A percentile compares a stretch with the other conserved stretches of the same genome.
These are phyloP conservation scores for Xiphorhynchus erythropygius DNA, from an alignment of 2,797 vertebrate genomes.

Conservation along the genomic window DNA sequence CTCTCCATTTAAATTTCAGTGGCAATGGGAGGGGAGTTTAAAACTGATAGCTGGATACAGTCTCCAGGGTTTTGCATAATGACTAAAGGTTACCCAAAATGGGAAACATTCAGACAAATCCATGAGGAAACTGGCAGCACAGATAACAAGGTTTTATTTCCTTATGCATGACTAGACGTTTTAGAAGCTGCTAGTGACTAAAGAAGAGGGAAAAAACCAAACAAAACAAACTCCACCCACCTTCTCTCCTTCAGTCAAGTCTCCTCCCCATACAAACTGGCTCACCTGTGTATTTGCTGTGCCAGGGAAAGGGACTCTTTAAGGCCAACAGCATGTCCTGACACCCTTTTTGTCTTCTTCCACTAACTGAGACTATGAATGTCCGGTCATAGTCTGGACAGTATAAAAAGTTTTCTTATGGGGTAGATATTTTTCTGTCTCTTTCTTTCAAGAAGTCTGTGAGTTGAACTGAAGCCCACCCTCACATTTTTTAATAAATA, in stretches of 20 bases:
- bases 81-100: not conserved
- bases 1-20: not conserved
- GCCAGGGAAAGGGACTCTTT: not conserved
- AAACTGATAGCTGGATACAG: not conserved
- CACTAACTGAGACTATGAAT: not conserved
- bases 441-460: not conserved
- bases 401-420: not conserved
- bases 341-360: not conserved
- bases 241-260: not conserved
- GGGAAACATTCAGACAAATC: not conserved
- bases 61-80: not conserved
- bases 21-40: not conserved
- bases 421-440: not conserved
- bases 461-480: not conserved
- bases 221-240: not conserved
- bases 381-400: not conserved
- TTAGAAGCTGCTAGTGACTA: not conserved
- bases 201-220: not conserved
- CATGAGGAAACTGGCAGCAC: not conserved
- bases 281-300: not conserved
- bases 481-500: not conserved
- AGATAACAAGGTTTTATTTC: not conserved
- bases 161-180: not conserved
- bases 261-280: not conserved
- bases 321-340: not conserved